A percentile compares a stretch with the other conserved stretches of the same genome.
Evolutionary conservation across 2,797 vertebrate genomes (phyloP).

Genomic region (Peromyscus eremicus): DNA sequence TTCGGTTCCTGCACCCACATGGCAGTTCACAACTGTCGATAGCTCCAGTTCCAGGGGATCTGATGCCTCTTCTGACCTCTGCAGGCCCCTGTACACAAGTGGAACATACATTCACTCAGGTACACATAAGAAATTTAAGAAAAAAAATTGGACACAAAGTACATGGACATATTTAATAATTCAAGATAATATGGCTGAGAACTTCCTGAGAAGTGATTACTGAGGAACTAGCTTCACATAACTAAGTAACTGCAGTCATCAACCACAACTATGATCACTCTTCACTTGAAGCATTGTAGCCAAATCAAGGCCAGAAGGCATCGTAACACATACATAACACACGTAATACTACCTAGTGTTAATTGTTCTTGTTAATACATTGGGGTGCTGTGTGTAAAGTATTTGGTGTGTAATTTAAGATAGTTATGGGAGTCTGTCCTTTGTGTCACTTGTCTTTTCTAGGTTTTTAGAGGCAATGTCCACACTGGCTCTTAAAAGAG

Average conservation of each 20-base stretch:
- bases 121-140: too few relatives aligned
- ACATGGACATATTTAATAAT: not conserved
- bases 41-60: not conserved
- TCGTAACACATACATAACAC: too few relatives aligned
- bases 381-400: too few relatives aligned
- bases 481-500: not conserved
- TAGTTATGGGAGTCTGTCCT: too few relatives aligned
- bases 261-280: not conserved
- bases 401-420: too few relatives aligned
- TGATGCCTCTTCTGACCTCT: not conserved
- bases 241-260: not conserved
- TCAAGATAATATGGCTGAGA: not conserved
- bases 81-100: not conserved
- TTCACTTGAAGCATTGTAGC: too few relatives aligned
- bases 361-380: too few relatives aligned
- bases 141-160: not conserved
- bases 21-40: not conserved
- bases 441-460: too few relatives aligned
- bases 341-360: too few relatives aligned
- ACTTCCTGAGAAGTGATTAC: not conserved
- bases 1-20: not conserved
- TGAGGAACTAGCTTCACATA: not conserved
- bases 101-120: not conserved
- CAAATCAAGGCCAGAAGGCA: not conserved
- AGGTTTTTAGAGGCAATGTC: not conserved